A percentile compares a stretch with the other conserved stretches of the same genome.
These are phyloP conservation scores for Euwallacea similis DNA, from an alignment of 1,140 invertebrate genomes.

Conservation along the genomic window DNA sequence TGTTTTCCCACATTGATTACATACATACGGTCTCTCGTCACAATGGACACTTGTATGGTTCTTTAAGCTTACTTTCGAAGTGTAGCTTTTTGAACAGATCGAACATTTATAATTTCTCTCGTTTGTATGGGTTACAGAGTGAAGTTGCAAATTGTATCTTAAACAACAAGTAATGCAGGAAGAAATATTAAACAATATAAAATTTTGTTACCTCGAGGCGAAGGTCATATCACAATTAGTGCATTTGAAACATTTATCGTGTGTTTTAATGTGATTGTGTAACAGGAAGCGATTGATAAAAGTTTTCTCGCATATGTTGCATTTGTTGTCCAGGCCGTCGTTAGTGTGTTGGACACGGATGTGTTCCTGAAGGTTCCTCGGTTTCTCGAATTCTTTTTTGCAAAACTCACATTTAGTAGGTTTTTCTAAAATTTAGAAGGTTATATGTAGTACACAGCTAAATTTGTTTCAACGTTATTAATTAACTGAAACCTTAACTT, in stretches of 20 bases:
- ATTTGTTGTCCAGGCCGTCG: conserved; percentile 43
- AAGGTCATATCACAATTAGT: conserved; percentile 43
- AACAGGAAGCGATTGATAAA: conserved; percentile 45
- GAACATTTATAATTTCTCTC: conserved; percentile 43
- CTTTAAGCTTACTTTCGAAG: conserved; percentile 44
- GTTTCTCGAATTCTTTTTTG: conserved; percentile 43
- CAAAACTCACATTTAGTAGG: conserved; percentile 40
- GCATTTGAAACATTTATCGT: conserved; percentile 47
- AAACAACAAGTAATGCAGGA: conserved; percentile 2
- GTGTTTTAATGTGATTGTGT: conserved; percentile 44
- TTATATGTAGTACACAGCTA: not conserved
- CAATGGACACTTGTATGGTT: conserved; percentile 43
- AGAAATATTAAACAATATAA: not conserved
- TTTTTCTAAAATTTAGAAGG: conserved; percentile 27
- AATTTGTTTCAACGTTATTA: no score
- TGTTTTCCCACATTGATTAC: conserved; percentile 42
- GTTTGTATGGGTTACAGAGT: conserved; percentile 44
- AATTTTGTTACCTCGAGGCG: conserved; percentile 37
- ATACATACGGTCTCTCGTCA: conserved; percentile 41
- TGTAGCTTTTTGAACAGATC: conserved; percentile 41
- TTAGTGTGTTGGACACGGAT: conserved; percentile 46
- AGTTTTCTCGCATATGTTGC: conserved; percentile 43
- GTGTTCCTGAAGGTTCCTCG: conserved; percentile 46
- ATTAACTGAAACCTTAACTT: no score
- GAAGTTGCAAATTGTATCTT: conserved; percentile 45